Base-by-base conservation (phyloP, 2,888 invertebrate species). In the Hesperia comma region DNA sequence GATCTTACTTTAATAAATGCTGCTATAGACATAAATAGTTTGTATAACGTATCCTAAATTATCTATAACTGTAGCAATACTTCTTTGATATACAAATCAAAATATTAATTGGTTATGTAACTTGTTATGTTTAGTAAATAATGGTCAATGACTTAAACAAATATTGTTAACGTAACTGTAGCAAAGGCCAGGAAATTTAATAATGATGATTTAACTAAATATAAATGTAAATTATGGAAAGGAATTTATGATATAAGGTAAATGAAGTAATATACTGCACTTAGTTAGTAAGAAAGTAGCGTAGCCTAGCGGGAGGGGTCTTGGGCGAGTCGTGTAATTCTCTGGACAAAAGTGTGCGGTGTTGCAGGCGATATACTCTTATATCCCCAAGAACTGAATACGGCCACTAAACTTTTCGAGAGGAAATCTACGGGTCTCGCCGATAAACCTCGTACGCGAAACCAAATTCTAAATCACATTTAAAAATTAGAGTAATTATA, bases 381-480 rank as follows among this genome's bases (percentile, higher is more conserved):
- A 40, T 40, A 17, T 60, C 66, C 54, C 54, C 60, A 55, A 66
- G 66, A 66, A 61, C 61, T 61, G 61, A 61, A 55, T 49, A 57
- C 33, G 14, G 57, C 61, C 54, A 53, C 53, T 51, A 40, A 17
- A 32, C 41, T 33, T 21, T 54, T 43, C 21, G 17, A 40, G 54
- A 46, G 32, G 10, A n/a, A 19, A 51, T 26, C 19, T 60, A 58
- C 67, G 70, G 76, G 76, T 74, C 69, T 80, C 76, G 85, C 81
- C 84, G 75, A 82, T 70, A 78, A 76, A 80, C 84, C 81, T 82
- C 75, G 72, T 72, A 67, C 79, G 84, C 77, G 86, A 85, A 91
- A 90, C 90, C 87, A 92, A 90, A 92, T 91, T 91, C 91, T 91
- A 91, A 91, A 91, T 90, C 86, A 88, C 88, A 81, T 84, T 85